Evolutionary conservation across 2,888 invertebrate species (phyloP), one percentile per base, ranked within the genome.

Genomic region (Drosophila hamatofila): DNA sequence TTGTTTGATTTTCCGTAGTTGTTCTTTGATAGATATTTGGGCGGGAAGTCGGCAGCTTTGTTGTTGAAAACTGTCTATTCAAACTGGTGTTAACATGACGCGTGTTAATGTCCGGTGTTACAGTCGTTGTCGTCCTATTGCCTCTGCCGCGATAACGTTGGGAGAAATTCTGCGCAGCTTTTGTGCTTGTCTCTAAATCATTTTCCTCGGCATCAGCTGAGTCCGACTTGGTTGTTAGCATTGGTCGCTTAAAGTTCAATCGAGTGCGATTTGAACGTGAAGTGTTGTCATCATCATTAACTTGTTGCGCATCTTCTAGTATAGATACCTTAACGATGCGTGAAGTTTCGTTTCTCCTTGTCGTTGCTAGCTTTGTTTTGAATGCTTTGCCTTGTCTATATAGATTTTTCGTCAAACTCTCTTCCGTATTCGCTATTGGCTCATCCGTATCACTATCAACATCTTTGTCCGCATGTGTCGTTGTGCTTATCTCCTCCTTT

Each of bases 381-480:
- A 89, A 85, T 0, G 80, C 69, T 62, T 89, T 89, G 1, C 85
- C 90, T 16, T 74, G 83, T 8, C 83, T 66, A 21, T 69, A 62
- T 0, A 44, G 39, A 30, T 44, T 63, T 23, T 18, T 42, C 1
- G 25, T 46, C 6, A 46, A 30, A 0, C 59, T 72, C 0, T 63
- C 72, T 44, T 76, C 75, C 7, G 69, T 30, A 8, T 30, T 30
- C 9, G 8, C 30, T 8, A 9, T 2, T 30, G 7, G 37, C 41
- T 77, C 73, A 30, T 61, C 57, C n/a, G 59, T 52, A 37, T 52
- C 58, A 25, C 70, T 63, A 8, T 55, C 23, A 11, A 25, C 33
- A 14, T 39, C 16, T 35, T 33, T 35, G 12, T n/a, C n/a, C 7
- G 4, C 16, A 16, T 44, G 16, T 14, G 27, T 23, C 2, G 23